These are phyloP conservation scores for Meleagris gallopavo DNA, from an alignment of 2,113 vertebrate genomes.

Conservation along the genomic window DNA sequence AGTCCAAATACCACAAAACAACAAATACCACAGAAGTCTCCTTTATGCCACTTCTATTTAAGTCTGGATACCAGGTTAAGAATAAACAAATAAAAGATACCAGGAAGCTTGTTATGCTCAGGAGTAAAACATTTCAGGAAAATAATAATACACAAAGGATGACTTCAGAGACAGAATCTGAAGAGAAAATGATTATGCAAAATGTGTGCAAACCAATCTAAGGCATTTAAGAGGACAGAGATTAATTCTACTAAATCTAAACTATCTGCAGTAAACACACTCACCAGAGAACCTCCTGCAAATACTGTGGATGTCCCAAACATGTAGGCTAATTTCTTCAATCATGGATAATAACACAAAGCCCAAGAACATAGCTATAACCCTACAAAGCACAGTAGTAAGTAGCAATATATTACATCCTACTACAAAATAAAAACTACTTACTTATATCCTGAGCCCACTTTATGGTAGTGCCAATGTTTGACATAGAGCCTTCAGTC, in stretches of 20 bases:
- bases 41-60: not conserved
- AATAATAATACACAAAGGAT: not conserved
- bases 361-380: not conserved
- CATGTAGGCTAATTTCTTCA: not conserved
- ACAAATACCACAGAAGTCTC: not conserved
- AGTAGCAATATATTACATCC: not conserved
- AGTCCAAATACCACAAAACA: not conserved
- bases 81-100: not conserved
- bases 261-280: not conserved
- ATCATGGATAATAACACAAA: not conserved
- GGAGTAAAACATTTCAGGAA: not conserved
- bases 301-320: not conserved
- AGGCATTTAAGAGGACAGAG: not conserved
- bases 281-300: not conserved
- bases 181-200: not conserved
- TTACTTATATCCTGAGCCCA: slow-evolving; percentile 94
- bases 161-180: not conserved
- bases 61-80: not conserved
- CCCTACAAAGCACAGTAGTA: not conserved
- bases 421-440: slow-evolving; percentile 28
- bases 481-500: slow-evolving; percentile 90
- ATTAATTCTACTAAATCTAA: not conserved
- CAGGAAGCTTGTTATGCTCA: not conserved
- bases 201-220: not conserved
- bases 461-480: slow-evolving; percentile 88